Evolutionary conservation across 30 jellyfish, hydroid and myxozoan species (phyloP).

Genomic region (Turritopsis dohrnii): DNA sequence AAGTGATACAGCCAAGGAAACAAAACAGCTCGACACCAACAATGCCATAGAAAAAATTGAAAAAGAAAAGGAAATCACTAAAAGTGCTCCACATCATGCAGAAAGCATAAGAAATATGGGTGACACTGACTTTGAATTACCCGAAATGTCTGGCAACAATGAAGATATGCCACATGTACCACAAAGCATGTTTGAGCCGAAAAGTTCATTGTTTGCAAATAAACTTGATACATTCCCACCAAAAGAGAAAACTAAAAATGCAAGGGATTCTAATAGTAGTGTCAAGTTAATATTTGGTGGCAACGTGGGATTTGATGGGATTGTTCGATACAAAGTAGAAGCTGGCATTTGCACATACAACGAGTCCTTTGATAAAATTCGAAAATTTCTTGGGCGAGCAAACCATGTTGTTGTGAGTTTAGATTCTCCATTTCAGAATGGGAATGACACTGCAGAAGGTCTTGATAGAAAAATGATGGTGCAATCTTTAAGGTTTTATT

Average conservation of each 20-base stretch:
- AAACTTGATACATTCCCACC: not conserved
- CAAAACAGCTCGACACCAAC: not conserved
- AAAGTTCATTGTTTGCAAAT: not conserved
- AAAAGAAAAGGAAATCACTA: not conserved
- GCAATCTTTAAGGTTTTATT: not conserved
- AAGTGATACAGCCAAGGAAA: not conserved
- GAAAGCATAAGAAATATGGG: not conserved
- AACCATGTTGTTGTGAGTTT: conserved; percentile 23
- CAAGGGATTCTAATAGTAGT: conserved; percentile 12
- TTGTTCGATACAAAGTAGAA: conserved; percentile 25
- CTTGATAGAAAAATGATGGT: not conserved
- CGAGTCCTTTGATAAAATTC: conserved; percentile 21
- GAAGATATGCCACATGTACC: not conserved
- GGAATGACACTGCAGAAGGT: not conserved
- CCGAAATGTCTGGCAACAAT: not conserved
- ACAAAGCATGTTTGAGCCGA: not conserved
- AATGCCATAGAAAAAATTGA: not conserved
- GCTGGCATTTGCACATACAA: conserved; percentile 24
- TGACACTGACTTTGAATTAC: not conserved
- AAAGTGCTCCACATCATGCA: not conserved
- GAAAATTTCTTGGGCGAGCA: conserved; percentile 11
- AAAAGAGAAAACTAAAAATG: not conserved
- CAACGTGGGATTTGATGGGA: conserved; percentile 27
- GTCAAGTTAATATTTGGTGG: conserved; percentile 27
- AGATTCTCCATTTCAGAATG: conserved; percentile 17